Percentiles rank a stretch among this genome's conserved stretches.
Evolutionary conservation across 2,888 invertebrate genomes (phyloP).

Genomic region (Pollenia amentaria): DNA sequence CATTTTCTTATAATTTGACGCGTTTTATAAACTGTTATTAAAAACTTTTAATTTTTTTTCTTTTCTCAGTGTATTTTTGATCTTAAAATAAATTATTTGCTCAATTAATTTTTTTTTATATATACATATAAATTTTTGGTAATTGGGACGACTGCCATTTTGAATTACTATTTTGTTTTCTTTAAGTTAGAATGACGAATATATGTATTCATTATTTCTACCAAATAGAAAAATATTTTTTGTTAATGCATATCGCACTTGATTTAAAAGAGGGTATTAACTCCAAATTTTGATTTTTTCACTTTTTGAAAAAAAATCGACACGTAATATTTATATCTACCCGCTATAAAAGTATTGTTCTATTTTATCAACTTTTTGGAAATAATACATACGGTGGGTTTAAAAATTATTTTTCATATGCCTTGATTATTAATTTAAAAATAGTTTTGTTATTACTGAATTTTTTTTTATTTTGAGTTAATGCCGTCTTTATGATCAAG

Average conservation of each 20-base stretch:
- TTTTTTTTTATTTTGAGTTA: too few species aligned
- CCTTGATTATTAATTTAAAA: too few species aligned
- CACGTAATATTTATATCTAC: too few species aligned
- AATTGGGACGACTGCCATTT: constrained; percentile 30
- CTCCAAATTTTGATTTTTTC: too few species aligned
- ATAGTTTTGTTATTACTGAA: too few species aligned
- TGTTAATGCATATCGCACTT: background rate
- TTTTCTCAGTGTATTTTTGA: background rate
- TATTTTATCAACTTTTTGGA: background rate
- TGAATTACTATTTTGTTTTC: background rate
- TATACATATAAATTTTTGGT: background rate
- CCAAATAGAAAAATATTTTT: constrained; percentile 6
- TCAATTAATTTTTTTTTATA: constrained; percentile 15
- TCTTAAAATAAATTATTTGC: constrained; percentile 3
- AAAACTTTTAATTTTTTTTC: background rate
- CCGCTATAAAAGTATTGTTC: background rate
- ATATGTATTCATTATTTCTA: constrained; percentile 3
- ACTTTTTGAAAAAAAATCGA: too few species aligned
- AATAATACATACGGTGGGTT: too few species aligned
- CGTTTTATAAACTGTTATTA: too few species aligned
- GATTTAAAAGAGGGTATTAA: too few species aligned
- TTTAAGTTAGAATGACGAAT: constrained; percentile 25
- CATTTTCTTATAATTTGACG: too few species aligned
- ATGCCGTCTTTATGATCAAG: too few species aligned
- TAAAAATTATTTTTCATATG: too few species aligned